Base-by-base conservation (phyloP, 2,113 vertebrate species). In the Chelonoidis abingdonii region DNA sequence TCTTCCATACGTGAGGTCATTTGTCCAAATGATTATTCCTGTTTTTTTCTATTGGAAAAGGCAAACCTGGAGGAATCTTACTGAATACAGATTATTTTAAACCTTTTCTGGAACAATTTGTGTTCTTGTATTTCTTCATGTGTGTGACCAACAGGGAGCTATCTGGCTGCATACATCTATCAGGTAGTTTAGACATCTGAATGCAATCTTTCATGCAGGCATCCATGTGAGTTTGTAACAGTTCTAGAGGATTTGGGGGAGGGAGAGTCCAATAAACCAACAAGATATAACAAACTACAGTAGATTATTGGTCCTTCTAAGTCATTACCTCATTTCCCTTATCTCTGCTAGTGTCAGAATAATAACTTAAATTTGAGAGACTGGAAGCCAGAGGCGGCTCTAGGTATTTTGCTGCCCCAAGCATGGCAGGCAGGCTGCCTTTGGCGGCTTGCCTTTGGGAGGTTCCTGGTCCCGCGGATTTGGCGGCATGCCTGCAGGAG, bases 91-190 rank as follows among this genome's bases (percentile, higher is more conserved):
- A 75, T 21, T 1, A 41, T 54, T 72, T 78, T 14, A 19, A 65
- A 52, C 65, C 35, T 13, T 56, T 52, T 81, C 59, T 80, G 79
- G 17, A 4, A 10, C 56, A 2, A 49, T 87, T 10, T n/a, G 21
- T n/a, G n/a, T 72, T 72, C 35, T 72, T 72, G 65, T 21, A 72
- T 72, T 54, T 62, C 41, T 84, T 10, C 1, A 3, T 0, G 0
- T 10, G 12, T 62, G 5, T 47, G 3, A 31, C 27, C 22, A 72
- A 35, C 19, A 13, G 22, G 38, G 62, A 50, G 13, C 16, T 81
- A 14, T 25, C 2, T 3, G 14, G 11, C 27, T 2, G 0, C 1
- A 10, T 44, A 8, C 4, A 3, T 57, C 52, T 78, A 44, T 16
- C 22, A 19, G n/a, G 19, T 65, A 41, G 5, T 9, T 14, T 53